Evolutionary conservation across 2,113 vertebrate genomes (phyloP), one percentile per base, ranked within the genome.

Genomic region (Callipepla californica): DNA sequence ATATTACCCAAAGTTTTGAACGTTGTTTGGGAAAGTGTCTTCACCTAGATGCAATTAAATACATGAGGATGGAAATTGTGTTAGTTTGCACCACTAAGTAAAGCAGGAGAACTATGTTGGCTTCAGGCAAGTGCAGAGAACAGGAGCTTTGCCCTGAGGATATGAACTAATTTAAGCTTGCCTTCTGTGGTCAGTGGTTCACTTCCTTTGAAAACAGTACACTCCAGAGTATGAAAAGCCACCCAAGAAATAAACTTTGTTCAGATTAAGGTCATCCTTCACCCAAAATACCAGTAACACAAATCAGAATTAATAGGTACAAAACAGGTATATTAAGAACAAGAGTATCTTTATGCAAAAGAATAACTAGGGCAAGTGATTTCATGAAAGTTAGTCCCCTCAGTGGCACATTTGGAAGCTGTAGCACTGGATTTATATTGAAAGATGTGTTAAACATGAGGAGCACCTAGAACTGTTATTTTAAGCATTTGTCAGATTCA

Each of bases 111-210:
- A 93, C 90, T 90, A 38, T 92, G 92, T 59, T 86, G 66, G 85
- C 92, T 96, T 62, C 75, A 85, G 93, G 96, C 84, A 94, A 96
- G 34, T 72, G 84, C 23, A 88, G 81, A 90, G 81, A 94, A 94
- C 61, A 95, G 62, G 72, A 92, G 22, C 45, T 94, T 95, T 97
- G 74, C 95, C 95, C 95, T 88, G 55, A 92, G 90, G 89, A 95
- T 73, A 82, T 75, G 51, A 66, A 92, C 79, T 95, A 97, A 97
- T 96, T 97, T 95, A 95, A 87, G n/a, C 40, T 95, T 94, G 55
- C 51, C 81, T 97, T 84, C 76, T 95, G 70, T 95, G 95, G 93
- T 83, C 91, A 96, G 81, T 94, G 62, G 85, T 94, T 97, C 20
- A 14, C 61, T 96, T 50, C 38, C 45, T 95, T 77, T 87, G 95